These are phyloP conservation scores for Trichomycterus rosablanca DNA, from an alignment of 2,113 vertebrate genomes.

Conservation along the genomic window DNA sequence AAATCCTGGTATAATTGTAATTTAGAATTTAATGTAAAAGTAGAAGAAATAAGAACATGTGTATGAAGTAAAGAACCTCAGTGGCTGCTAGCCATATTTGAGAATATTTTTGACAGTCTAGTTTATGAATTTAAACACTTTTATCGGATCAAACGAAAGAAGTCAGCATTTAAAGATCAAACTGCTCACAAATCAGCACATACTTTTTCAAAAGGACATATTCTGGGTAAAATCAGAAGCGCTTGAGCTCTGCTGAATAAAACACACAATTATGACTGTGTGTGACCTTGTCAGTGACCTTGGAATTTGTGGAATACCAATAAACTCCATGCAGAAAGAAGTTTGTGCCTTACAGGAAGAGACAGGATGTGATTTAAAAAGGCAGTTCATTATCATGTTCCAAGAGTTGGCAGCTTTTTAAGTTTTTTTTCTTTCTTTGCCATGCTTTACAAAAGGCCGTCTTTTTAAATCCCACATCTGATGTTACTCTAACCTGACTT, in stretches of 20 bases:
- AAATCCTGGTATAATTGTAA: no score
- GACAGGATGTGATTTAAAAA: constrained; percentile 40
- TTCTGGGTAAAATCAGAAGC: constrained; percentile 4
- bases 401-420: not conserved
- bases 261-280: constrained; percentile 32
- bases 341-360: constrained; percentile 43
- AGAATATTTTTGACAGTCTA: constrained; percentile 3
- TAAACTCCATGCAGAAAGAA: constrained; percentile 49
- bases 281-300: constrained; percentile 48
- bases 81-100: not conserved
- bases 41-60: no score
- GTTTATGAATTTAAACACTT: not conserved
- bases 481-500: not conserved
- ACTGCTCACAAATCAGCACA: constrained; percentile 19
- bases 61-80: not conserved
- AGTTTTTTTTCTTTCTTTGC: not conserved
- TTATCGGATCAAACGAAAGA: not conserved
- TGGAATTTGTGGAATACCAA: constrained; percentile 62
- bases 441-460: constrained; percentile 9
- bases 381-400: constrained; percentile 32
- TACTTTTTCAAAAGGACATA: constrained; percentile 9
- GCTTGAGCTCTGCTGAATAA: constrained; percentile 33
- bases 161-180: constrained; percentile 15
- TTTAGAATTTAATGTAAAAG: no score
- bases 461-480: constrained; percentile 7